Percentiles rank a stretch among this genome's conserved stretches.
phyloP scores from a whole-genome alignment of 2,888 invertebrate species.

The Caenorhabditis angaria region DNA sequence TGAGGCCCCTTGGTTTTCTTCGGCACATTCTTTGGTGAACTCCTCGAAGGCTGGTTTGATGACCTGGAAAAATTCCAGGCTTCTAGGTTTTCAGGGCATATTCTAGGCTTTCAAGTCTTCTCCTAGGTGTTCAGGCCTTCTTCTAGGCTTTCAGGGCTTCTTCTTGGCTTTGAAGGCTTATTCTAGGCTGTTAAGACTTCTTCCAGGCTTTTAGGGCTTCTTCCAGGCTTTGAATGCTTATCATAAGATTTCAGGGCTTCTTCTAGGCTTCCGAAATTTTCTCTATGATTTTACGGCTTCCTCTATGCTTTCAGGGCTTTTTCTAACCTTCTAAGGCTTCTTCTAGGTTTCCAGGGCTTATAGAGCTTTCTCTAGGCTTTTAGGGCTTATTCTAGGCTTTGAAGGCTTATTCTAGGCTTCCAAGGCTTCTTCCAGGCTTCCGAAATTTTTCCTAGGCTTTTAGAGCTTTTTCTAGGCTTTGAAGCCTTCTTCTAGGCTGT shows the following conservation, averaged over 20 bases:
- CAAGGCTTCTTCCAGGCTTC: not conserved
- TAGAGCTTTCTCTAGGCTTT: not conserved
- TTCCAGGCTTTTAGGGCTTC: not conserved
- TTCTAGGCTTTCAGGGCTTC: not conserved
- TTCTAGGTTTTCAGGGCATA: not conserved
- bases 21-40: constrained; percentile 37
- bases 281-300: no score
- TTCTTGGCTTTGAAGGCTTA: not conserved
- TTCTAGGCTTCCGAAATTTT: no score
- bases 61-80: constrained; percentile 26
- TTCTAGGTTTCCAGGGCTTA: not conserved
- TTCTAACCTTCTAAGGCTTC: not conserved
- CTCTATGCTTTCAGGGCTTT: not conserved
- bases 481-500: not conserved
- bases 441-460: not conserved
- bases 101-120: not conserved
- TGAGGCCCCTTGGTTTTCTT: constrained; percentile 20
- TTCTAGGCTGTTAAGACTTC: no score
- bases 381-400: not conserved
- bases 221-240: not conserved
- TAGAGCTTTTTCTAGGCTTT: not conserved
- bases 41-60: constrained; percentile 52
- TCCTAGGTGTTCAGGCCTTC: not conserved
- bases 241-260: not conserved
- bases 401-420: not conserved